Base-by-base conservation (phyloP, 1,140 invertebrate genomes). In the Ylistrum balloti region DNA sequence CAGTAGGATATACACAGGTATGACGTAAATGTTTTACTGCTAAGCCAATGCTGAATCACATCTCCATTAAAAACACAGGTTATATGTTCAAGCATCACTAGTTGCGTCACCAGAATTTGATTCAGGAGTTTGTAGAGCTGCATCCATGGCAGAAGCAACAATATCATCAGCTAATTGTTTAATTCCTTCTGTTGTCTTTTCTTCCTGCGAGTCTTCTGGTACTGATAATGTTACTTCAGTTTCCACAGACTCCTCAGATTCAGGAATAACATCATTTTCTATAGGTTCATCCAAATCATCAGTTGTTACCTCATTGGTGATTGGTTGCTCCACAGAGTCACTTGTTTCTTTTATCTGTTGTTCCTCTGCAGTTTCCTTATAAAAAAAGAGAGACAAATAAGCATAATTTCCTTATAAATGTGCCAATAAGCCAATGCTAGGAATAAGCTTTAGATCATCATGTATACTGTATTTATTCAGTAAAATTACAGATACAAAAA, bases 251-350 rank as follows among this genome's bases (percentile, higher is more conserved):
- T 87, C 86, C n/a, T 35, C 35, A 34, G n/a, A 33, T 34, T 87
- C 86, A 87, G 33, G 33, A 87, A 35, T 28, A 34, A 35, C 86
- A n/a, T n/a, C 35, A 22, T 87, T 38, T 87, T 87, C 86, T 87
- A 11, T 87, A 9, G 33, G 33, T 87, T 87, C 86, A 34, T 33
- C 86, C 33, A 33, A 10, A 86, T 86, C 20, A 11, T 1, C 86
- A 35, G 33, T 34, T n/a, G 35, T 35, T 35, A 38, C 86, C 33
- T 87, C 86, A 1, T 34, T 28, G 35, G 7, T n/a, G 5, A 35
- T 38, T 34, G 35, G 33, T 34, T 87, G 33, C 17, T 87, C 86
- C 15, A 35, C 33, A n/a, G 35, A 34, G 0, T 35, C 34, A 20
- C 15, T n/a, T 38, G 35, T 38, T 74, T 74, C 56, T 28, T 38